Evolutionary conservation across 1,140 invertebrate species (phyloP).

Genomic region (Drosophila kurseongensis): DNA sequence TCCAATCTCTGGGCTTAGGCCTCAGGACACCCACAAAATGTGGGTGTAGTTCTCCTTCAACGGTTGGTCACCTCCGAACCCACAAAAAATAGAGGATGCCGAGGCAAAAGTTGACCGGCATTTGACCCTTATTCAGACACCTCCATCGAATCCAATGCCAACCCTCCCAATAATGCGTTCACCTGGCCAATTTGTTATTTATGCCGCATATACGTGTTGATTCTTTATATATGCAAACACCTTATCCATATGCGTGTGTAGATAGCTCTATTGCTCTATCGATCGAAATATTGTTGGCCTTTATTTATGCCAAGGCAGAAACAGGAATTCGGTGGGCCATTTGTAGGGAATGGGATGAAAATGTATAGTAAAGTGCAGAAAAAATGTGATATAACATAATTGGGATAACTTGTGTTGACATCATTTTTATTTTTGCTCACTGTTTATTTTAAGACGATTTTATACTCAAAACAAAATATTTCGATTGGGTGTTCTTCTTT

Average conservation of each 20-base stretch:
- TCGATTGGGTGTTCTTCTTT: too few relatives aligned
- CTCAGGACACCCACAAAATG: slow-evolving; percentile 1
- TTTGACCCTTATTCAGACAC: slow-evolving; percentile 30
- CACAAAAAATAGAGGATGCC: neutral
- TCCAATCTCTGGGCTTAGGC: slow-evolving; percentile 4
- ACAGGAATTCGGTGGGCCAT: slow-evolving; percentile 15
- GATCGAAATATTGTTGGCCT: slow-evolving; percentile 33
- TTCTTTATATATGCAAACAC: slow-evolving; percentile 76
- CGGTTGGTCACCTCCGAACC: slow-evolving; percentile 20
- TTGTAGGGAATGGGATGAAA: neutral
- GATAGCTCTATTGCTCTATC: slow-evolving; percentile 44
- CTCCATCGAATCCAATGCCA: slow-evolving; percentile 13
- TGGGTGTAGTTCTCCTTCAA: slow-evolving; percentile 6
- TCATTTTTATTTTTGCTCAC: too few relatives aligned
- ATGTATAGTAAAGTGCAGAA: neutral
- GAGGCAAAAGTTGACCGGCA: neutral
- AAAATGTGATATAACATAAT: neutral
- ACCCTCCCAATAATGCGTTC: slow-evolving; percentile 15
- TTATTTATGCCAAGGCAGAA: slow-evolving; percentile 43
- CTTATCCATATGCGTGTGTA: slow-evolving; percentile 21
- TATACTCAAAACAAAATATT: too few relatives aligned
- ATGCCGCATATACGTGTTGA: slow-evolving; percentile 75
- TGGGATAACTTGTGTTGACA: too few relatives aligned
- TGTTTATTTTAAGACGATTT: too few relatives aligned
- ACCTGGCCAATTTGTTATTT: slow-evolving; percentile 75